Evolutionary conservation across 2,888 invertebrate genomes (phyloP), one percentile per base, ranked within the genome.

Genomic region (Diarsia rubi): DNA sequence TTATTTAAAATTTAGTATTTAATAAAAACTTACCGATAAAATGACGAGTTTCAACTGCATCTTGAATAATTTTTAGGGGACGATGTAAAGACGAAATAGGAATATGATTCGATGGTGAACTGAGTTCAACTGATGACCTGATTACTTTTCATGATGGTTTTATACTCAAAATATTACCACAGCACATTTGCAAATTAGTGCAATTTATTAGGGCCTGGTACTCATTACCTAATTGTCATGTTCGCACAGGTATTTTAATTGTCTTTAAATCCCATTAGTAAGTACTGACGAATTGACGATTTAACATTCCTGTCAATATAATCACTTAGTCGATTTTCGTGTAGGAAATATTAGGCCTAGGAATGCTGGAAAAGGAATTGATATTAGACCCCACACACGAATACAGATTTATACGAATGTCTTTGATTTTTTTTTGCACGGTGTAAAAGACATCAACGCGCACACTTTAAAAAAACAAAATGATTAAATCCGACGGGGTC

Each of bases 21-120:
- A 73, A 21, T 27, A 9, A 37, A 14, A 67, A 89, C 92, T 93
- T 85, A 94, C 94, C 90, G 88, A 89, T 66, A 93, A 70, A 54
- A 93, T 85, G 27, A 91, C 27, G 27, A 91, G 27, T 70, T 83
- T 89, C 0, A 91, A 57, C 76, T 92, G 85, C 94, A 94, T 85
- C 19, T 71, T 80, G 76, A 60, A n/a, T 3, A 21, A 21, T 8
- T 74, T 68, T 42, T 21, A 1, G 11, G 8, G n/a, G 9, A 4
- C 14, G 37, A 42, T 54, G 9, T 3, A 5, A 24, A 14, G 14
- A 31, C 1, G 4, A 45, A 47, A 45, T 45, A 14, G 6, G 12
- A 73, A 73, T 78, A 54, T 42, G 27, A 31, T 68, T 68, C 27
- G 16, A 49, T 49, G 19, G n/a, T 27, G 27, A 75, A 83, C 68